Evolutionary conservation across 2,113 vertebrate genomes (phyloP), one percentile per base, ranked within the genome.

Genomic region (Pterocles gutturalis): DNA sequence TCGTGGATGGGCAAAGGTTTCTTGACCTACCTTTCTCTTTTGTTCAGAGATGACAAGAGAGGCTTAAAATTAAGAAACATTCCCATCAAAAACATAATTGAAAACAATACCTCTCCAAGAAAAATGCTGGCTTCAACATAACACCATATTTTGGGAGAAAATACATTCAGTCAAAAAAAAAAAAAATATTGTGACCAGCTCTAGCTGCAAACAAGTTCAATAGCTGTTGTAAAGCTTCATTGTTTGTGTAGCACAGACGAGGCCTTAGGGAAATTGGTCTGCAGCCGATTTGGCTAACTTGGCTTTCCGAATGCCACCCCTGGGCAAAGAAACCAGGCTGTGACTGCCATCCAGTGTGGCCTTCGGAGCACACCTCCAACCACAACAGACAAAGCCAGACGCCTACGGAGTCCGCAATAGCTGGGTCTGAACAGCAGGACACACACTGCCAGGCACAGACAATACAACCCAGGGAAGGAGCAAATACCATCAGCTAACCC

Each of bases 151-250:
- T 90, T 78, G 51, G 57, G 51, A 86, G 51, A 95, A 94, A 96
- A 93, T 60, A 61, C 41, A 89, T 76, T 61, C 58, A 79, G 28
- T 61, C 2, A 73, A 89, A 89, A 93, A 65, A 43, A 53, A 54
- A 38, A 24, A 66, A 55, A 55, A 53, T 31, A 41, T 53, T 70
- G 51, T 80, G 71, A 95, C 67, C 51, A 90, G 71, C 82, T 95
- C 61, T 92, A 82, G 83, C 86, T 92, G 80, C 90, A 95, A 75
- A 84, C 26, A 89, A 95, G 53, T 76, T 95, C 92, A 96, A 96
- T 91, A 93, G 88, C 80, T 84, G 77, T 41, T 96, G 73, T 94
- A 89, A 94, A 94, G 92, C 67, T 95, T 93, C 92, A 96, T 96
- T 97, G 95, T 97, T 95, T 95, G 95, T 57, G 51, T 49, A 89